phyloP scores from a whole-genome alignment of 2,888 invertebrate species.

The Dyspetes luteomarginatus region DNA sequence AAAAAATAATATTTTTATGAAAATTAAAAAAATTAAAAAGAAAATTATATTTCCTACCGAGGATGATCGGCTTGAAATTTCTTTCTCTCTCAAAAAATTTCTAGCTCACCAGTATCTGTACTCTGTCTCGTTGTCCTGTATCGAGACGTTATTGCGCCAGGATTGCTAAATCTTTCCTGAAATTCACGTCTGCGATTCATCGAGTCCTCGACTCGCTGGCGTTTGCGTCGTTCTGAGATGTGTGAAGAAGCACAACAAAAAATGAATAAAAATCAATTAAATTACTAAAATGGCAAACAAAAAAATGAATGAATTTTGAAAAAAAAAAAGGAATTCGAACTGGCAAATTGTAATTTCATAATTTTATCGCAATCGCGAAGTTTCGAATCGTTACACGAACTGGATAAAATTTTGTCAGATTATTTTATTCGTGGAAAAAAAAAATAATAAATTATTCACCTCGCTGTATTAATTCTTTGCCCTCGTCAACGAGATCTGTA shows the following conservation, averaged over 20 bases:
- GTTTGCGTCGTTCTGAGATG: slow-evolving; percentile 90
- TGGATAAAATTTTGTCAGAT: slow-evolving; percentile 41
- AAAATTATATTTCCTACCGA: slow-evolving; percentile 42
- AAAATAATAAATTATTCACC: slow-evolving; percentile 84
- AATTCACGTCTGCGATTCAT: slow-evolving; percentile 90
- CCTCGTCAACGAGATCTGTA: slow-evolving; percentile 96
- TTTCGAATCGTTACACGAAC: no score
- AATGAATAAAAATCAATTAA: no score
- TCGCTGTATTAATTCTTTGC: slow-evolving; percentile 94
- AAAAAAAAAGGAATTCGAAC: no score
- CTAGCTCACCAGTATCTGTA: slow-evolving; percentile 83
- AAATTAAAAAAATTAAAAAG: no score
- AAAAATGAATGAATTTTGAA: no score
- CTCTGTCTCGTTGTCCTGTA: slow-evolving; percentile 83
- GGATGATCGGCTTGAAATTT: slow-evolving; percentile 14
- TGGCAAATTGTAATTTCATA: no score
- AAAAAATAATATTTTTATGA: no score
- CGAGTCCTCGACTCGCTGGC: slow-evolving; percentile 92
- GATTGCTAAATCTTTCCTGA: slow-evolving; percentile 87
- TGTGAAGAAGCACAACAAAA: no score
- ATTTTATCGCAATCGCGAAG: no score
- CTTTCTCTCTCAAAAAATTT: slow-evolving; percentile 28
- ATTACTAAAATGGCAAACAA: no score
- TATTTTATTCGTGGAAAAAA: slow-evolving; percentile 5
- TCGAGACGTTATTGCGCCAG: slow-evolving; percentile 79